A percentile compares a stretch with the other conserved stretches of the same genome.
Evolutionary conservation across 1,140 invertebrate species (phyloP).

Genomic region (Riptortus pedestris): DNA sequence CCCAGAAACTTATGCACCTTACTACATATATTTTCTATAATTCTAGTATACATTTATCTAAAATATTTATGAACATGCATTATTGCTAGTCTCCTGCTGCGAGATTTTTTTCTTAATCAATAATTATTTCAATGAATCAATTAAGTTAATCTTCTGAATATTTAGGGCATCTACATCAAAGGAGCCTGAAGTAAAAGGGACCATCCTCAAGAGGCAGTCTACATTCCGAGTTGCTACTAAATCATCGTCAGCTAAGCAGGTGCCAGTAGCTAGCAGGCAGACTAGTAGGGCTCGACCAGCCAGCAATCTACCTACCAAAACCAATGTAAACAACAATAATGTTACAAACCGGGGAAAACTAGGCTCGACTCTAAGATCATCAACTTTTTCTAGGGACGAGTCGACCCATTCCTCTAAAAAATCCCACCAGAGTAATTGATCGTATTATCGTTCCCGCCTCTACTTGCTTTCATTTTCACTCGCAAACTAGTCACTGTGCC

Average conservation of each 20-base stretch:
- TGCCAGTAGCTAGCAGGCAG: not conserved
- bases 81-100: no score
- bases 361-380: not conserved
- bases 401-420: not conserved
- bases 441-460: not conserved
- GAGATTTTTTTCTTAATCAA: no score
- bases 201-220: slow-evolving; percentile 21
- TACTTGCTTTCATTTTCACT: not conserved
- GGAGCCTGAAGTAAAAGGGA: slow-evolving; percentile 9
- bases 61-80: no score
- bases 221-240: slow-evolving; percentile 29
- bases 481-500: slow-evolving; percentile 18
- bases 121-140: no score
- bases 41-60: no score
- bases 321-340: slow-evolving; percentile 3
- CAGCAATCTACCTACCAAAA: not conserved
- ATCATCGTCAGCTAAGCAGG: slow-evolving; percentile 20
- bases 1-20: no score
- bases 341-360: not conserved
- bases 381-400: slow-evolving; percentile 2
- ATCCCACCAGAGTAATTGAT: slow-evolving; percentile 4
- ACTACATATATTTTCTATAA: no score
- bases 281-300: not conserved
- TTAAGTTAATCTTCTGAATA: no score
- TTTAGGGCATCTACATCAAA: not conserved